Evolutionary conservation across 92 coral and sea anemone species (phyloP), one percentile per base, ranked within the genome.

Genomic region (Ricordea florida): DNA sequence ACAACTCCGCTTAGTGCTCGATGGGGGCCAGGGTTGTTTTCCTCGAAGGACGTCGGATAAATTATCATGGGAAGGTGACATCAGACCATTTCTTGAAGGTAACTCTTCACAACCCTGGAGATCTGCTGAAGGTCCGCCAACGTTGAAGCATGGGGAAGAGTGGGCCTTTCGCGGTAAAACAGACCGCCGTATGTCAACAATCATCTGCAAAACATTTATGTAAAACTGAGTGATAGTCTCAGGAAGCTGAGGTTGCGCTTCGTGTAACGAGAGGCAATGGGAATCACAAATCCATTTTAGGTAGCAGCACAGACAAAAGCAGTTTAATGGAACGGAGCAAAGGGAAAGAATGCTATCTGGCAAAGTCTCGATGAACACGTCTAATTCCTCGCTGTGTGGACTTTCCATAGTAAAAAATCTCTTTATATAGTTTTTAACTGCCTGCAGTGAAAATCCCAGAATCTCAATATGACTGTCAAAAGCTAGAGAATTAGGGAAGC

Each of bases 261-360:
- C 46, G 22, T 24, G 10, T 16, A 8, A 38, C 22, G 32, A 18
- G 44, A 52, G 21, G 9, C 2, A 18, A 20, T 48, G 5, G 11
- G 34, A 30, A 44, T 10, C 3, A 13, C 30, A 22, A 14, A 33
- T 11, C 61, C 74, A 35, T n/a, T 48, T 32, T 17, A 67, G 18
- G 14, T 38, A 32, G 29, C 59, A 30, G 47, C 74, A 67, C 32
- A 67, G 3, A 33, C 34, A 67, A 15, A 67, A 30, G 25, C 74
- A 67, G 40, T 67, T 52, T 7, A 21, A 25, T 31, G 74, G 74
- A 16, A 67, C 47, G 30, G 44, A 31, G 6, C 74, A 67, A n/a
- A 67, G 4, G 53, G 70, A 63, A 63, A 42, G 53, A 27, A 53
- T 41, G 6, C 44, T 41, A 26, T 63, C 70, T 42, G 70, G 41